Evolutionary conservation across 2,113 vertebrate species (phyloP).

Genomic region (Labeo catla): DNA sequence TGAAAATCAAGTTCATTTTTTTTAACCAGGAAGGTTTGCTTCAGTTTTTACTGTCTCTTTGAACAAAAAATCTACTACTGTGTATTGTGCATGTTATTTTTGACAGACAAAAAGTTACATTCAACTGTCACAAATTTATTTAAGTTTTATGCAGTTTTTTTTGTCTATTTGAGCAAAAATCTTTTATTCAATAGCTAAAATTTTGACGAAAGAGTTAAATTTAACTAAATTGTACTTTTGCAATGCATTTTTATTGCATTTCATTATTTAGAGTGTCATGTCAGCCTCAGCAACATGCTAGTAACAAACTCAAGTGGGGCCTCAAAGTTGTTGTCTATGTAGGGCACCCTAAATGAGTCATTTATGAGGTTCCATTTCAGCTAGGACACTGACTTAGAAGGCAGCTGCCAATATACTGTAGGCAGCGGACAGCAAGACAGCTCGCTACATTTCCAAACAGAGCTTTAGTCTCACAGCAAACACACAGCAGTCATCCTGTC

Average conservation of each 20-base stretch:
- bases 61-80: too few species aligned
- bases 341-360: background rate
- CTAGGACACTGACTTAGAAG: background rate
- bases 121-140: too few species aligned
- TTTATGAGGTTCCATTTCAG: background rate
- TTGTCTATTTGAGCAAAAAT: too few species aligned
- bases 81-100: too few species aligned
- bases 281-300: background rate
- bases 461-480: background rate
- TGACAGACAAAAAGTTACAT: too few species aligned
- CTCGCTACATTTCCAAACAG: background rate
- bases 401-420: background rate
- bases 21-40: background rate
- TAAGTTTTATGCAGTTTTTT: background rate
- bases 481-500: background rate
- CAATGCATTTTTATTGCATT: background rate
- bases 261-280: background rate
- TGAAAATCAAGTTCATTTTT: too few species aligned
- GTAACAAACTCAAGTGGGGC: background rate
- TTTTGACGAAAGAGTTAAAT: too few species aligned
- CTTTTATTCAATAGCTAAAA: too few species aligned
- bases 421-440: background rate
- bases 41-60: too few species aligned
- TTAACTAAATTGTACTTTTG: background rate
- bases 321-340: background rate